Evolutionary conservation across 2,888 invertebrate genomes (phyloP).

Genomic region (Troides helena): DNA sequence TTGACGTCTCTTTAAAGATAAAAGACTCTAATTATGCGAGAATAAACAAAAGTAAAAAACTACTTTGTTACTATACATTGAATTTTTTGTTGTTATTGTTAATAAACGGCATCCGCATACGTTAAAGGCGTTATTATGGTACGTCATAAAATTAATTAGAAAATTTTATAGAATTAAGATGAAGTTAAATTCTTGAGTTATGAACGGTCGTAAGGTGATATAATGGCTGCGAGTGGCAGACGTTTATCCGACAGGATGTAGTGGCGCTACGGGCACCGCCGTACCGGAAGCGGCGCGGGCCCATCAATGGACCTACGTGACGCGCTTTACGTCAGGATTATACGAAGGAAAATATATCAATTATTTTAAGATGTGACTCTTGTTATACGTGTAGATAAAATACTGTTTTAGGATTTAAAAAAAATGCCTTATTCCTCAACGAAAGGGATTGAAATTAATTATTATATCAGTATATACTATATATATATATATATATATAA

Average conservation of each 20-base stretch:
- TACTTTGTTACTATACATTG: too few relatives aligned
- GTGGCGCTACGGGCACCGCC: constrained; percentile 58
- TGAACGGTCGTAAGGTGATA: constrained; percentile 27
- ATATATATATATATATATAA: too few relatives aligned
- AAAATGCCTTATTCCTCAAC: not conserved
- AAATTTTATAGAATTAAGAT: not conserved
- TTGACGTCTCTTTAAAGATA: too few relatives aligned
- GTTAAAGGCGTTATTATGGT: not conserved
- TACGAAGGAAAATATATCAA: constrained; percentile 6
- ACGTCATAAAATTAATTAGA: not conserved
- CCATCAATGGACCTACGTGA: constrained; percentile 67
- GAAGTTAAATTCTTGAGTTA: constrained; percentile 7
- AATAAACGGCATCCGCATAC: too few relatives aligned
- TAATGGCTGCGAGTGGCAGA: constrained; percentile 38
- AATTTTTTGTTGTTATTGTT: too few relatives aligned
- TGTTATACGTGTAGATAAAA: not conserved
- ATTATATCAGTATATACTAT: too few relatives aligned
- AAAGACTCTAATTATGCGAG: too few relatives aligned
- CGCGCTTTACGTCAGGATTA: constrained; percentile 48
- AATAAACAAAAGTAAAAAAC: too few relatives aligned
- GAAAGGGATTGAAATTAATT: not conserved
- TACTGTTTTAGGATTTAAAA: not conserved
- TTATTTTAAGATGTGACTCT: constrained; percentile 3
- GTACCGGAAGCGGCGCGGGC: constrained; percentile 65
- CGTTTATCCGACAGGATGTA: constrained; percentile 65